Evolutionary conservation across 35 echinoderm and acorn worm genomes (phyloP), one percentile per base, ranked within the genome.

Genomic region (Hemicentrotus pulcherrimus): DNA sequence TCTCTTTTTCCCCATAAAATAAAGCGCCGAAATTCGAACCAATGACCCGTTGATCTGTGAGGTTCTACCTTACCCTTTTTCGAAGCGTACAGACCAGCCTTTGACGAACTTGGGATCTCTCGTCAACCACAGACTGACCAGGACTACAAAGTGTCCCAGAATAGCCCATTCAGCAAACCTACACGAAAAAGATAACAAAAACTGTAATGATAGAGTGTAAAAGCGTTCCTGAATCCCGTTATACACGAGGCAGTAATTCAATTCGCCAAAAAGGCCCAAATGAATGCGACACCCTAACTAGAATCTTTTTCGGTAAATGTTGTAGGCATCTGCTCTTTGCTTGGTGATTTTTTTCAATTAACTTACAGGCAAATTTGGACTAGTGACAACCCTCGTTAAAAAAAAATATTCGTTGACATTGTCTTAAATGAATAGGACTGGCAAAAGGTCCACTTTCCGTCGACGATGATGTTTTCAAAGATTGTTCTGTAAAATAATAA

Each of bases 81-180:
- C 9, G 78, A 99, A 99, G 86, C 88, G 11, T 55, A 95, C 65
- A 0, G 96, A 95, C 98, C 98, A 99, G 31, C 98, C 98, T 71
- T 92, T 32, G 35, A 97, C 94, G 90, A 99, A 99, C 61, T 97
- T 97, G 11, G 98, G 98, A 65, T 99, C 97, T 78, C 98, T 94
- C 28, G 96, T 97, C 91, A 99, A 33, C 98, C 98, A 99, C 5
- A 99, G 96, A 8, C 47, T 28, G 8, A 95, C 71, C 5, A 99
- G 90, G 16, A 99, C 71, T 58, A 96, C 48, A 78, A 99, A 97
- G 86, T 99, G 98, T 16, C 31, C 88, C 10, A 96, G 86, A 61
- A 99, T 96, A 5, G 94, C 96, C 33, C 94, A 96, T 48, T 99
- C 98, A 4, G 98, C 98, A 88, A 96, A 99, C 59, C 98, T 99